A percentile compares a stretch with the other conserved stretches of the same genome.
phyloP scores from a whole-genome alignment of 2,797 vertebrate genomes.

The Silurus aristotelis region DNA sequence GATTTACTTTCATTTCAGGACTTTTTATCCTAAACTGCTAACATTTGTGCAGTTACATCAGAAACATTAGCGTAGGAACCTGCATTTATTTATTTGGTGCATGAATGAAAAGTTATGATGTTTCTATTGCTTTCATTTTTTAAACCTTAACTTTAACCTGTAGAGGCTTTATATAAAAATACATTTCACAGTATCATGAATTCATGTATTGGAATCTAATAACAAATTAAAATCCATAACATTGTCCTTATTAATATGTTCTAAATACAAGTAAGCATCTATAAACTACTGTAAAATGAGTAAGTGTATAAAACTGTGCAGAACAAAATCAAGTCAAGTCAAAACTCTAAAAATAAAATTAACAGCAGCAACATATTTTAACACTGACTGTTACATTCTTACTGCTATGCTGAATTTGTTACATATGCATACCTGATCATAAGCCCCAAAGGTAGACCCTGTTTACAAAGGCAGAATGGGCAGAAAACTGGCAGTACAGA shows the following conservation, averaged over 20 bases:
- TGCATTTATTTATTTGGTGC: no score
- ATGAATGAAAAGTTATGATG: background rate
- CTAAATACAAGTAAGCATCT: background rate
- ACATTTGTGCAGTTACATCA: slow-evolving; percentile 7
- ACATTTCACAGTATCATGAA: background rate
- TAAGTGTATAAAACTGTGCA: background rate
- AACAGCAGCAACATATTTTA: background rate
- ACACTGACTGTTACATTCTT: no score
- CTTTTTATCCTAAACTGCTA: slow-evolving; percentile 11
- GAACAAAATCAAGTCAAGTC: background rate
- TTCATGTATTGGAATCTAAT: background rate
- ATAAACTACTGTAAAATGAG: background rate
- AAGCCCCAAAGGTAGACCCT: no score
- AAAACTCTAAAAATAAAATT: background rate
- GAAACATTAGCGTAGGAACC: background rate
- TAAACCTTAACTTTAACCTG: background rate
- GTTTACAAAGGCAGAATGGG: no score
- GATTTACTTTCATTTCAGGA: slow-evolving; percentile 10
- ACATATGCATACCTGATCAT: no score
- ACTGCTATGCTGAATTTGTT: no score
- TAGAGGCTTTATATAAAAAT: background rate
- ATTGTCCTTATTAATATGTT: background rate
- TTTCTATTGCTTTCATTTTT: background rate
- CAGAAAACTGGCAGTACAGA: no score
- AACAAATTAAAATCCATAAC: background rate